Evolutionary conservation across 2,888 invertebrate genomes (phyloP).

Genomic region (Copidosoma aretas): DNA sequence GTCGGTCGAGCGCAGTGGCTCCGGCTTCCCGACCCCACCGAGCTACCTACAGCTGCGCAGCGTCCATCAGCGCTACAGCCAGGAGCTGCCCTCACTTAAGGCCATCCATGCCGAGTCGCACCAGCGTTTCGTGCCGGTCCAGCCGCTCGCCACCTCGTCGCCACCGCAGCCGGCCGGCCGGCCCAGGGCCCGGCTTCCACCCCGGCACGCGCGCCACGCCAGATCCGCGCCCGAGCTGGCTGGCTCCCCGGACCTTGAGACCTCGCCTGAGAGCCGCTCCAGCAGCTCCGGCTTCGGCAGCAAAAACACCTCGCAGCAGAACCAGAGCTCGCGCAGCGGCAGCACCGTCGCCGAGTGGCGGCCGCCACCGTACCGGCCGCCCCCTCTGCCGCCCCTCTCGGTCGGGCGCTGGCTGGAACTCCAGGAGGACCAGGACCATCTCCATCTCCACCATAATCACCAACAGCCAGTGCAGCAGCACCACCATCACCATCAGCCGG

Average conservation of each 20-base stretch:
- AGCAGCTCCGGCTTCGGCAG: constrained; percentile 91
- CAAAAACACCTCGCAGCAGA: constrained; percentile 86
- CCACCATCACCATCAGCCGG: constrained; percentile 55
- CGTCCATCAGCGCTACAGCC: constrained; percentile 74
- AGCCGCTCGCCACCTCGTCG: constrained; percentile 69
- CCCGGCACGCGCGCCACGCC: constrained; percentile 71
- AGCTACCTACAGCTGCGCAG: constrained; percentile 72
- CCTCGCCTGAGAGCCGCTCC: constrained; percentile 86
- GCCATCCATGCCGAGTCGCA: constrained; percentile 75
- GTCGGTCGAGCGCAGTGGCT: constrained; percentile 79
- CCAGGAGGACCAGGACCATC: constrained; percentile 63
- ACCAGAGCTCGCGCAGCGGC: constrained; percentile 76
- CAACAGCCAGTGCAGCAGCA: constrained; percentile 64
- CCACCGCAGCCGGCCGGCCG: constrained; percentile 65
- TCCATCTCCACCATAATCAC: constrained; percentile 54
- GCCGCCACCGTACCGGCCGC: constrained; percentile 78
- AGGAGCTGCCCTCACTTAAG: constrained; percentile 74
- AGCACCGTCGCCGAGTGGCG: constrained; percentile 79
- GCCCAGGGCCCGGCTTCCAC: constrained; percentile 71
- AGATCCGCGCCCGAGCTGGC: constrained; percentile 73
- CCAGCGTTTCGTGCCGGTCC: constrained; percentile 70
- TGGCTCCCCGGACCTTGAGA: constrained; percentile 69
- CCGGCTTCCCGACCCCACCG: constrained; percentile 66
- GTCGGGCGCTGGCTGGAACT: constrained; percentile 73
- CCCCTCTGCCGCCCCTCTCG: constrained; percentile 69